phyloP scores from a whole-genome alignment of 1,140 invertebrate genomes.

The Micrasema minimum region DNA sequence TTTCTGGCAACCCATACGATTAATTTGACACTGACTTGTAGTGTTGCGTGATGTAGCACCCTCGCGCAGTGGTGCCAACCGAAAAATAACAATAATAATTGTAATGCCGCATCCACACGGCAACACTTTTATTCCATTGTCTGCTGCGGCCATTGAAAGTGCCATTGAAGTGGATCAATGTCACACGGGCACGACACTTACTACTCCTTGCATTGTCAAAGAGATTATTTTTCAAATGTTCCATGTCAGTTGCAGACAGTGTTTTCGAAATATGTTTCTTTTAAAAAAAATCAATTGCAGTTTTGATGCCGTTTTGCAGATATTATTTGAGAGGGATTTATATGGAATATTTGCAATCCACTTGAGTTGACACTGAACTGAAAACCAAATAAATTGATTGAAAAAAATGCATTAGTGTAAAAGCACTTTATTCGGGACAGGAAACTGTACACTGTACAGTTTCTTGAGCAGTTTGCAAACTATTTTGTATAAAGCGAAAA shows the following conservation, averaged over 20 bases:
- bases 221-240: slow-evolving; percentile 13
- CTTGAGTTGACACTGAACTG: background rate
- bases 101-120: slow-evolving; percentile 25
- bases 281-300: no score
- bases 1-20: slow-evolving; percentile 26
- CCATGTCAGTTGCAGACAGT: slow-evolving; percentile 11
- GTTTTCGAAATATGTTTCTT: background rate
- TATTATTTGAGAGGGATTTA: background rate
- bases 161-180: slow-evolving; percentile 30
- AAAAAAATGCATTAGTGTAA: no score
- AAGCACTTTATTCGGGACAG: no score
- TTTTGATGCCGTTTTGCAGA: no score
- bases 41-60: slow-evolving; percentile 15
- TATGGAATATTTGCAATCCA: slow-evolving; percentile 12
- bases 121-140: slow-evolving; percentile 18
- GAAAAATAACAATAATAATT: slow-evolving; percentile 15
- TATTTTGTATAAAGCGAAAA: no score
- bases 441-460: no score
- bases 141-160: slow-evolving; percentile 20
- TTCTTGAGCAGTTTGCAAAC: no score
- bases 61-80: background rate
- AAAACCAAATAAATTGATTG: no score
- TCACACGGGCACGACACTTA: slow-evolving; percentile 20
- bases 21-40: slow-evolving; percentile 21
- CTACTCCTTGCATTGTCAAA: slow-evolving; percentile 1